phyloP scores from a whole-genome alignment of 2,797 vertebrate species.

The Phataginus tricuspis region DNA sequence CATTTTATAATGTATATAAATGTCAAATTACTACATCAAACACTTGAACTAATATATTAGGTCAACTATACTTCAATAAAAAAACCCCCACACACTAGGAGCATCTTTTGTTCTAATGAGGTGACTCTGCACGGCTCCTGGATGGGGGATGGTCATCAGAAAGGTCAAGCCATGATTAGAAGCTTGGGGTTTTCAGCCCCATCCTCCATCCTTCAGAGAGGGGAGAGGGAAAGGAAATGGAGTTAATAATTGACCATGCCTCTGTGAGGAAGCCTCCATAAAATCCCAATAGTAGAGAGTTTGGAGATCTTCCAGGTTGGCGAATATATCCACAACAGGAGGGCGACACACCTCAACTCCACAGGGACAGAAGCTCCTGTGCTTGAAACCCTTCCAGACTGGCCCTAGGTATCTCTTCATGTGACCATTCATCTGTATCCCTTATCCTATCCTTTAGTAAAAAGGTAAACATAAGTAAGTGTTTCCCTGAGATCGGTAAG shows the following conservation, averaged over 20 bases:
- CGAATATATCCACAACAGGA: not conserved
- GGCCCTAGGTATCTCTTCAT: not conserved
- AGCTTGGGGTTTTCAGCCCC: not conserved
- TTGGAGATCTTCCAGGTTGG: not conserved
- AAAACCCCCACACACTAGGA: no score
- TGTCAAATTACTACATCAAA: no score
- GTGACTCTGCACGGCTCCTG: not conserved
- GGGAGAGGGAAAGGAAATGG: not conserved
- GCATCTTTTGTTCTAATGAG: not conserved
- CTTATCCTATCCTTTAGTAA: not conserved
- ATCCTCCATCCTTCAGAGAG: not conserved
- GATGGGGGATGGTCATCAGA: not conserved
- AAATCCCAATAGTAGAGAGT: not conserved
- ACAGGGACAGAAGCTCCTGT: not conserved
- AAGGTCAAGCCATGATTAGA: not conserved
- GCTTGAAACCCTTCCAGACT: not conserved
- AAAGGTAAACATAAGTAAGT: not conserved
- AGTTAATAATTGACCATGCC: not conserved
- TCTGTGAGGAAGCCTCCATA: not conserved
- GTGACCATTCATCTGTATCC: not conserved
- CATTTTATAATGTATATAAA: no score
- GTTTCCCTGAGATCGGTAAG: not conserved
- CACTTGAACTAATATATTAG: no score
- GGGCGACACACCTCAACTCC: not conserved
- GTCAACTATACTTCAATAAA: no score